phyloP scores from a whole-genome alignment of 2,888 invertebrate genomes.

The Conomelus anceps region DNA sequence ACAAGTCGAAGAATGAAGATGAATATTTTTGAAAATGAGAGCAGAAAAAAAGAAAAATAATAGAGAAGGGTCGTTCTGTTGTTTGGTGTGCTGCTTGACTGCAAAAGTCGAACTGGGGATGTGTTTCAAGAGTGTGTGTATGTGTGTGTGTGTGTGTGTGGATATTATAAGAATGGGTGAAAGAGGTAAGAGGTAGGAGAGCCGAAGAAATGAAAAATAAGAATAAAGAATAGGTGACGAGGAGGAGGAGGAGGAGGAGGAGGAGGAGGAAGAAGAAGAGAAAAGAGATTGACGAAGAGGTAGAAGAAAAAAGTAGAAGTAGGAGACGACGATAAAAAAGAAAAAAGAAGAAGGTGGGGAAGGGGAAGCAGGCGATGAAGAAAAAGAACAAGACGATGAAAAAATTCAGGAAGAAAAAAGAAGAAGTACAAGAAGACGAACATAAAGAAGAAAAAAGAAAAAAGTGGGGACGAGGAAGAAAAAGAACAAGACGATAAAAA shows the following conservation, averaged over 20 bases:
- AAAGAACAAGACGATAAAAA: background rate
- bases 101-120: background rate
- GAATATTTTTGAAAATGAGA: background rate
- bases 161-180: too few species aligned
- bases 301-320: too few species aligned
- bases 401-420: too few species aligned
- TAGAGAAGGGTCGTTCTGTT: background rate
- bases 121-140: background rate
- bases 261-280: background rate
- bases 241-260: background rate
- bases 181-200: too few species aligned
- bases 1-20: too few species aligned
- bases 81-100: background rate
- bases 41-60: background rate
- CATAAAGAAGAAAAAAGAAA: too few species aligned
- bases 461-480: background rate
- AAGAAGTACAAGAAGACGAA: too few species aligned
- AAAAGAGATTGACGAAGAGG: background rate
- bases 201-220: too few species aligned
- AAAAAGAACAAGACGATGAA: too few species aligned
- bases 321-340: too few species aligned
- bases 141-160: background rate
- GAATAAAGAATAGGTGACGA: too few species aligned
- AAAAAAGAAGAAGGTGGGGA: too few species aligned
- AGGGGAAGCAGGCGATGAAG: background rate